Base-by-base conservation (phyloP, 2,888 invertebrate species). In the Spilosoma lubricipeda region DNA sequence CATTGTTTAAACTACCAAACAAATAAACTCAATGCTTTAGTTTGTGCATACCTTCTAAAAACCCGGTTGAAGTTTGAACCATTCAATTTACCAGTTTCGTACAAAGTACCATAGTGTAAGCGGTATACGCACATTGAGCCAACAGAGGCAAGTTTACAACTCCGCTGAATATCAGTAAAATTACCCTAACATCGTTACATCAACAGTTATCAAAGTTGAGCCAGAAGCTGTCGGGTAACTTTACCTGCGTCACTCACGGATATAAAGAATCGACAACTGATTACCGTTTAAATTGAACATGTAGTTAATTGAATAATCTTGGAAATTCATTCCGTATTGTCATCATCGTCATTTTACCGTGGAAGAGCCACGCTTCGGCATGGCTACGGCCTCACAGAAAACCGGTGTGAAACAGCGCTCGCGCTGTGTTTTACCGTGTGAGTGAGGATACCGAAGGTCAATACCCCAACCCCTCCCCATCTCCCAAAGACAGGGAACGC, bases 141-240 rank as follows among this genome's bases (percentile, higher is more conserved):
- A 75, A 72, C 66, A 67, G 33, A 70, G 68, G 71, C 69, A 73
- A 65, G 71, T 73, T 73, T 63, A 67, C 74, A 77, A 81, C 80
- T 74, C 75, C 65, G 78, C 52, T 64, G 80, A 79, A 81, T 85
- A 78, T 82, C 84, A 85, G 80, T 82, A 71, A 83, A 85, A 79
- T 85, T 82, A 80, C 76, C 64, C 74, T 86, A 84, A 86, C 85
- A 80, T 83, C 84, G 82, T 88, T 88, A 87, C 79, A 78, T 80
- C 72, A 77, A 77, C 80, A 78, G 86, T 86, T 88, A 86, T 84
- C 82, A 73, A 84, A 87, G 78, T 86, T 85, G 68, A 80, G 78
- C 79, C 69, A 69, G 74, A 76, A 77, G 80, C 78, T 80, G 77
- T 82, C 70, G 77, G 82, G 84, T 83, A 86, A 87, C 82, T 87